A percentile compares a stretch with the other conserved stretches of the same genome.
phyloP scores from a whole-genome alignment of 2,888 invertebrate genomes.

The Rhagonycha fulva region DNA sequence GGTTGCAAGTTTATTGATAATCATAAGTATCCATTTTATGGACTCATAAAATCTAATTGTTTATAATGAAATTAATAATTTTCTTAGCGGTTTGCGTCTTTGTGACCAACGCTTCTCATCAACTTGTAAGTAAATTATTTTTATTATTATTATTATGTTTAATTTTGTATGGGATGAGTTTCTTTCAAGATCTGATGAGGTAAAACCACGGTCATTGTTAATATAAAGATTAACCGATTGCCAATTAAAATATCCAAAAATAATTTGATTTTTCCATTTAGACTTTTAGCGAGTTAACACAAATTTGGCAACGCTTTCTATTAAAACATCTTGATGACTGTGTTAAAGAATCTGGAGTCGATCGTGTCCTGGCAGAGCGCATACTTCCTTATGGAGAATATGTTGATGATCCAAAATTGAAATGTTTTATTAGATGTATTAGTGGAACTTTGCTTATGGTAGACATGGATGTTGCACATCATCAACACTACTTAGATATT shows the following conservation, averaged over 20 bases:
- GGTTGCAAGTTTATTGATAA: background rate
- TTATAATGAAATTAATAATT: background rate
- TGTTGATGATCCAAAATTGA: background rate
- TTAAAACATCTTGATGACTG: background rate
- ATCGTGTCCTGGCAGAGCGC: background rate
- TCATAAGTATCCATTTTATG: background rate
- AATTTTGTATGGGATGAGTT: no score
- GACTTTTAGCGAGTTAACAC: background rate
- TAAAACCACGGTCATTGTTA: no score
- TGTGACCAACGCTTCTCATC: background rate
- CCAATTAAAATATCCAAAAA: background rate
- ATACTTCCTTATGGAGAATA: background rate
- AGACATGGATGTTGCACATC: background rate
- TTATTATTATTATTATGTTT: no score
- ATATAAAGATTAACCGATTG: no score
- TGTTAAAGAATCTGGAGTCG: background rate
- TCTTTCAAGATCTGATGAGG: no score
- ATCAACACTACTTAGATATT: background rate
- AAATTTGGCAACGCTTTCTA: background rate
- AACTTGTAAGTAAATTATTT: background rate
- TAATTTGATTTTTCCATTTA: background rate
- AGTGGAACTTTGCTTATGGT: background rate
- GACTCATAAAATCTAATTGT: no score
- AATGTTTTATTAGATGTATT: background rate
- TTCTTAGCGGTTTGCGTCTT: background rate